Percentiles rank a stretch among this genome's conserved stretches.
Conservation (phyloP, 2,888 invertebrate species). For the Drosophila eohydei region DNA sequence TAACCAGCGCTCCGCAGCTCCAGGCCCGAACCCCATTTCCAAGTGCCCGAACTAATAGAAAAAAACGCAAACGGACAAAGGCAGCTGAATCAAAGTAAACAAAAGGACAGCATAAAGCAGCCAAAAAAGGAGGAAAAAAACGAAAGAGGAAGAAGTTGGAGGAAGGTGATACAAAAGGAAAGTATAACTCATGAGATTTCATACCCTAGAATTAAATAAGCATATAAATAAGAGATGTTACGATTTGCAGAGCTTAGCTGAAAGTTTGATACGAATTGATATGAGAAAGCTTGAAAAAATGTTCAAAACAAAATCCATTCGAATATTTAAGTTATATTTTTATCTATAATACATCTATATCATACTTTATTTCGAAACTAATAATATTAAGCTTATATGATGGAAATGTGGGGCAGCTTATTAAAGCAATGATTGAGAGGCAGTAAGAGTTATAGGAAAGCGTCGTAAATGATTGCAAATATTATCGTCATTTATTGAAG, state of each 20-base stretch:
- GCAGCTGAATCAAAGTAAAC: conserved; percentile 51
- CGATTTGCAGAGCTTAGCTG: background rate
- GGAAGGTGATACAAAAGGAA: background rate
- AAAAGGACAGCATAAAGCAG: conserved; percentile 36
- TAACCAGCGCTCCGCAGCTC: conserved; percentile 9
- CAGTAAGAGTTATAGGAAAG: too few species aligned
- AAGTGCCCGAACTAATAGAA: conserved; percentile 55
- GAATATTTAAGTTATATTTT: too few species aligned
- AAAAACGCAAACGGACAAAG: conserved; percentile 54
- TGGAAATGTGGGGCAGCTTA: too few species aligned
- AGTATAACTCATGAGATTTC: background rate
- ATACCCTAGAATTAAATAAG: background rate
- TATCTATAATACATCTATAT: too few species aligned
- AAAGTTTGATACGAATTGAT: background rate
- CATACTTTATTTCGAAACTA: too few species aligned
- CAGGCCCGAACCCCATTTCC: conserved; percentile 8
- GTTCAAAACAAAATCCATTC: too few species aligned
- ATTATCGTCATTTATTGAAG: too few species aligned
- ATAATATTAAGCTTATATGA: too few species aligned
- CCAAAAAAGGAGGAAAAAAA: conserved; percentile 26
- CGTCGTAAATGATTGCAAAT: too few species aligned
- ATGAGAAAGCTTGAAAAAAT: background rate
- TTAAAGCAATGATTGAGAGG: too few species aligned
- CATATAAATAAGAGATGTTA: background rate
- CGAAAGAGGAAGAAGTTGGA: background rate